Conservation (phyloP, 2,888 invertebrate species). For the Xestia ashworthii region DNA sequence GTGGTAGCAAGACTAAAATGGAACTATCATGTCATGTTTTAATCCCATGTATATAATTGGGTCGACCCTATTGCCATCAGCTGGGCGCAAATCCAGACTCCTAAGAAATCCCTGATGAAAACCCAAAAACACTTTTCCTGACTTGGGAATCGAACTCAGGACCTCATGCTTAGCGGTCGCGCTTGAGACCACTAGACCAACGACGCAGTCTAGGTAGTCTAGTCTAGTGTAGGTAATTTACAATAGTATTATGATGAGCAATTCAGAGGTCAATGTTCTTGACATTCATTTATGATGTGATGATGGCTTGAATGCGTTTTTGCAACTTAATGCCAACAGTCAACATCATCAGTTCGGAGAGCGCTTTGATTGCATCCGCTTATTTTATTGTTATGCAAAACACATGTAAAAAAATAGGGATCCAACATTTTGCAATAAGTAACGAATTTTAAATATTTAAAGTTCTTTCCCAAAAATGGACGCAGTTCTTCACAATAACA, state of each 20-base stretch:
- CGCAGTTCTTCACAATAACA: neutral
- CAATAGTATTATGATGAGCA: neutral
- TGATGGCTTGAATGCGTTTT: neutral
- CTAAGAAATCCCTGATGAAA: no score
- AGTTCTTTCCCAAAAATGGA: neutral
- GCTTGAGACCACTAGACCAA: no score
- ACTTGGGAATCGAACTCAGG: no score
- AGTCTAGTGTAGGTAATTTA: no score
- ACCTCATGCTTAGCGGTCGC: no score
- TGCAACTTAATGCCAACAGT: neutral
- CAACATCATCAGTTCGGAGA: neutral
- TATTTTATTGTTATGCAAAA: neutral
- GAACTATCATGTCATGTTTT: no score
- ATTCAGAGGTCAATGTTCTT: constrained; percentile 42
- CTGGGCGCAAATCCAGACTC: no score
- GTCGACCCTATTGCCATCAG: no score
- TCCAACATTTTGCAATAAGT: neutral
- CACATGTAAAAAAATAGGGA: neutral
- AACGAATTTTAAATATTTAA: no score
- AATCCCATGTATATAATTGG: no score
- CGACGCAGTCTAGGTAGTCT: no score
- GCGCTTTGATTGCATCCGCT: constrained; percentile 1
- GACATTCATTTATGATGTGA: constrained; percentile 11
- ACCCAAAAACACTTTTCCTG: no score
- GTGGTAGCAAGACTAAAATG: neutral